These are phyloP conservation scores for Eristalis pertinax DNA, from an alignment of 2,888 invertebrate species.

Conservation along the genomic window DNA sequence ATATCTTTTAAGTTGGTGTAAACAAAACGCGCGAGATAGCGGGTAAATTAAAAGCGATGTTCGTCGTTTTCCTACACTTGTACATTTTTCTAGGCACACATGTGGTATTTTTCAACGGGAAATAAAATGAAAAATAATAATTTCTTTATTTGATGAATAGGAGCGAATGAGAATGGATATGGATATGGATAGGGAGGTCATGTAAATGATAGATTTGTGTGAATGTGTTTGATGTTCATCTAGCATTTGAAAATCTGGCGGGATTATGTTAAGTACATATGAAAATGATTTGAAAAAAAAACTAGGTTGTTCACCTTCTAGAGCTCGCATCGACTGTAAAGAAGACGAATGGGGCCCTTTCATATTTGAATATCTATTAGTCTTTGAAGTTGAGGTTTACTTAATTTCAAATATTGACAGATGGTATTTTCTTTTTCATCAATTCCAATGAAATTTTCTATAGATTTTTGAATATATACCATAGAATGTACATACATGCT, in stretches of 20 bases:
- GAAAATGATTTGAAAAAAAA: slow-evolving; percentile 42
- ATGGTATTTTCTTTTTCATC: slow-evolving; percentile 28
- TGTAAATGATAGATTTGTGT: slow-evolving; percentile 62
- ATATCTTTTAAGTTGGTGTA: slow-evolving; percentile 72
- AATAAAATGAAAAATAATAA: slow-evolving; percentile 71
- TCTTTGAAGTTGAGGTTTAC: slow-evolving; percentile 30
- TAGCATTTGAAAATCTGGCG: slow-evolving; percentile 58
- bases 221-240: slow-evolving; percentile 54
- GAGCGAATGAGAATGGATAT: slow-evolving; percentile 60
- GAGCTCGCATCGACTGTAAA: slow-evolving; percentile 30
- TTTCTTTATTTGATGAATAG: slow-evolving; percentile 66
- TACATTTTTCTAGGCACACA: slow-evolving; percentile 51
- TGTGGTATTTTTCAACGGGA: slow-evolving; percentile 68
- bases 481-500: background rate
- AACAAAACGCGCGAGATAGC: slow-evolving; percentile 68
- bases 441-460: background rate
- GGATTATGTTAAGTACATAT: slow-evolving; percentile 67
- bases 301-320: slow-evolving; percentile 53
- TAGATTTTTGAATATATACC: background rate
- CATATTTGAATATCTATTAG: slow-evolving; percentile 37
- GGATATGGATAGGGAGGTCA: slow-evolving; percentile 71
- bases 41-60: slow-evolving; percentile 70
- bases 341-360: slow-evolving; percentile 43
- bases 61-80: slow-evolving; percentile 51
- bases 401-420: slow-evolving; percentile 54